Percentiles rank a stretch among this genome's conserved stretches.
These are phyloP conservation scores for Galeruca laticollis DNA, from an alignment of 2,888 invertebrate species.

Conservation along the genomic window DNA sequence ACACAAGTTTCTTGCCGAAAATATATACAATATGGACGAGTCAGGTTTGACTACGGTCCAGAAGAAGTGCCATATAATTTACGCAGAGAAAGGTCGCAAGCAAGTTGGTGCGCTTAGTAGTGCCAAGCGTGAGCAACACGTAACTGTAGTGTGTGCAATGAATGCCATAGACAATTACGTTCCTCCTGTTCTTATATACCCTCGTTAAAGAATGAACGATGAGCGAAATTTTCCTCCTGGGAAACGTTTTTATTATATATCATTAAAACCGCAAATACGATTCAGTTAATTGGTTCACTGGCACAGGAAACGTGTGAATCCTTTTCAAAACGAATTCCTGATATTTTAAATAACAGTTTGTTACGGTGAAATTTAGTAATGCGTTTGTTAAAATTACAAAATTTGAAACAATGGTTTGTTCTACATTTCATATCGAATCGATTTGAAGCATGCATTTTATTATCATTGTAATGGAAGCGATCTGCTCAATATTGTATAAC, in stretches of 20 bases:
- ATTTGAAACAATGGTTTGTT: neutral
- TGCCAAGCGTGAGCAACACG: too few relatives aligned
- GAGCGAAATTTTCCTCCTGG: too few relatives aligned
- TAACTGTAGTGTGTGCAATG: too few relatives aligned
- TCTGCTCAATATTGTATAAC: neutral
- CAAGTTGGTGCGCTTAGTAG: too few relatives aligned
- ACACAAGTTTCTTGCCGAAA: too few relatives aligned
- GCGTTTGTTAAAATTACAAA: neutral
- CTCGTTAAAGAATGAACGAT: too few relatives aligned
- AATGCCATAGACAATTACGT: too few relatives aligned
- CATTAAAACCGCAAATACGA: neutral
- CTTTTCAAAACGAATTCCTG: neutral
- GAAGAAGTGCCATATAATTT: too few relatives aligned
- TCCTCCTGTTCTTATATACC: too few relatives aligned
- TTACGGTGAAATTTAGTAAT: neutral
- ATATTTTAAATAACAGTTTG: neutral
- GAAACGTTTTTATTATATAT: slow-evolving; percentile 21
- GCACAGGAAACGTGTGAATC: neutral
- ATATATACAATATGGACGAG: too few relatives aligned
- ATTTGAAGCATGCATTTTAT: neutral
- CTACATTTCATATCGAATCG: neutral
- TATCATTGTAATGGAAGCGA: neutral
- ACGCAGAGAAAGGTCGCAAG: too few relatives aligned
- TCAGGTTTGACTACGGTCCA: too few relatives aligned
- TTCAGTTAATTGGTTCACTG: neutral